A percentile compares a stretch with the other conserved stretches of the same genome.
These are phyloP conservation scores for Meta bourneti DNA, from an alignment of 2,888 invertebrate species.

Conservation along the genomic window DNA sequence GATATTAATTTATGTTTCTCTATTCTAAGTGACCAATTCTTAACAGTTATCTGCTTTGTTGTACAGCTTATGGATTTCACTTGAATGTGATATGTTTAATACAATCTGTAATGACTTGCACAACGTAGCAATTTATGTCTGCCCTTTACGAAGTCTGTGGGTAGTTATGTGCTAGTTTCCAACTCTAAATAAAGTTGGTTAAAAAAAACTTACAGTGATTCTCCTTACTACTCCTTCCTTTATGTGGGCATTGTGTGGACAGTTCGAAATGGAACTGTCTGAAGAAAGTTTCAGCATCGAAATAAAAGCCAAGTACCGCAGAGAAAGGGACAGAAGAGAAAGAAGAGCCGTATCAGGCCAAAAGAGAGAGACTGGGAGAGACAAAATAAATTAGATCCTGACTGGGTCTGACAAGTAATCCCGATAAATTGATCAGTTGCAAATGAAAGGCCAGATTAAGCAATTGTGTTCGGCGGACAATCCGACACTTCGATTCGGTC, in stretches of 20 bases:
- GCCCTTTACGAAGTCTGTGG: neutral
- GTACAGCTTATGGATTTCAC: no score
- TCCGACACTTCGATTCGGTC: conserved; percentile 19
- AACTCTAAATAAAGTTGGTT: neutral
- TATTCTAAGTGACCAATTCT: no score
- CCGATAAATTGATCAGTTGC: conserved; percentile 67
- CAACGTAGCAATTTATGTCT: neutral
- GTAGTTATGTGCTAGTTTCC: no score
- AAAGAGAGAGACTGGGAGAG: conserved; percentile 9
- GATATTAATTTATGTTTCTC: no score
- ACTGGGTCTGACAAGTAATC: conserved; percentile 55
- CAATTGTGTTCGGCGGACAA: conserved; percentile 56
- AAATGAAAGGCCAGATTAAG: conserved; percentile 61
- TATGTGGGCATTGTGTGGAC: neutral
- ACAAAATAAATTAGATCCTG: conserved; percentile 60
- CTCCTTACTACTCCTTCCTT: neutral
- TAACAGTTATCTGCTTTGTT: no score
- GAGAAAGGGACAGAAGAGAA: neutral
- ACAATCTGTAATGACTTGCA: no score
- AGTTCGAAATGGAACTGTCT: neutral
- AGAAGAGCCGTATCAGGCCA: conserved; percentile 22
- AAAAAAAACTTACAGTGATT: neutral
- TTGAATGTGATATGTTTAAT: no score
- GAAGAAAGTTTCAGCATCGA: neutral
- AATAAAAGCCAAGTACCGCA: neutral